Evolutionary conservation across 2,113 vertebrate genomes (phyloP).

Genomic region (Nothobranchius kuhntae): DNA sequence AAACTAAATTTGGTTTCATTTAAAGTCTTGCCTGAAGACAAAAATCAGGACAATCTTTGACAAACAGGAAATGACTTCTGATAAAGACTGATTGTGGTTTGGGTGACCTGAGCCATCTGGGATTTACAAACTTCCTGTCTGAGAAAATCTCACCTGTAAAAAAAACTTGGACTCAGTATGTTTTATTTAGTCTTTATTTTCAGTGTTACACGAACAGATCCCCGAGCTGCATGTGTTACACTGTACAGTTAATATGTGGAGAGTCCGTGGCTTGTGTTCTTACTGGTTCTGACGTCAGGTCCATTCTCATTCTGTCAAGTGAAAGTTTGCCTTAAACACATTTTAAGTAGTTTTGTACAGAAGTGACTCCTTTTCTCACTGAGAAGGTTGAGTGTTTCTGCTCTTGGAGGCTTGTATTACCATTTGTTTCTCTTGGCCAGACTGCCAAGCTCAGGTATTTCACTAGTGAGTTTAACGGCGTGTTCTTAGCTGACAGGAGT

Average conservation of each 20-base stretch:
- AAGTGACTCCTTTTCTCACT: neutral
- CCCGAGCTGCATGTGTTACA: slow-evolving; percentile 15
- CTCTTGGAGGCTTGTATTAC: slow-evolving; percentile 19
- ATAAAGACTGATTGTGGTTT: neutral
- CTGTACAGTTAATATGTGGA: slow-evolving; percentile 24
- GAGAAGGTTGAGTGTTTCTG: slow-evolving; percentile 1
- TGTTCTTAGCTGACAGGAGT: slow-evolving; percentile 6
- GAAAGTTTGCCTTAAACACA: slow-evolving; percentile 56
- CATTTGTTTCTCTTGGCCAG: slow-evolving; percentile 34
- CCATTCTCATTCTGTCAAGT: slow-evolving; percentile 30
- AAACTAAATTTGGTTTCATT: too few relatives aligned
- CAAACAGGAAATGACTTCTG: neutral
- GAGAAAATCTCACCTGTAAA: too few relatives aligned
- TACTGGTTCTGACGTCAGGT: slow-evolving; percentile 19
- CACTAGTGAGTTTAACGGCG: slow-evolving; percentile 27
- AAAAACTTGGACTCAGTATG: too few relatives aligned
- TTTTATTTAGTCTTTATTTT: neutral
- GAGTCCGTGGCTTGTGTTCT: slow-evolving; percentile 7
- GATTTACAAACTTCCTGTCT: neutral
- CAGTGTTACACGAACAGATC: slow-evolving; percentile 4
- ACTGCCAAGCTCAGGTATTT: slow-evolving; percentile 59
- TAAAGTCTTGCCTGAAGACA: too few relatives aligned
- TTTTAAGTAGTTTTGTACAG: slow-evolving; percentile 31
- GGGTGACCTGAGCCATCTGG: neutral
- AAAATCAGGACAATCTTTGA: neutral